phyloP scores from a whole-genome alignment of 2,113 vertebrate genomes.

The Promerops cafer region DNA sequence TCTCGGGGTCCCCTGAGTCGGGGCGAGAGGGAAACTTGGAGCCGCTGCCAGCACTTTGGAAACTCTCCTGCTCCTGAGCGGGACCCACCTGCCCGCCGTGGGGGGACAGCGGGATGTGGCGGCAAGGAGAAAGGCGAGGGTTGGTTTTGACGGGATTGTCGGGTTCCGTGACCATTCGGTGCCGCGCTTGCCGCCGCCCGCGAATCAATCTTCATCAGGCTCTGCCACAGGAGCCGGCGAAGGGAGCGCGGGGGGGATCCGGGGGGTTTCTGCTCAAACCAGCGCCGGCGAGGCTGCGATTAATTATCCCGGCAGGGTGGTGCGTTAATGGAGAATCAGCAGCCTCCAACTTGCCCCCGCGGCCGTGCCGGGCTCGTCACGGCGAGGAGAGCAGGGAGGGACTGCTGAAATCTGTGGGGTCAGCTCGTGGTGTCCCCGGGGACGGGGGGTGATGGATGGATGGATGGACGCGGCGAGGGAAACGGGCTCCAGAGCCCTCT shows the following conservation, averaged over 20 bases:
- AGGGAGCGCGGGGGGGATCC: background rate
- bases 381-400: background rate
- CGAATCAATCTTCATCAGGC: conserved; percentile 9
- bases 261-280: background rate
- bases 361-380: background rate
- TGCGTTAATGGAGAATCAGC: background rate
- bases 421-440: background rate
- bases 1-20: background rate
- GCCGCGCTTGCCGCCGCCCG: background rate
- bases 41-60: background rate
- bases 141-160: background rate
- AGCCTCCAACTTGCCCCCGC: background rate
- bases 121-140: background rate
- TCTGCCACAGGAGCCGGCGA: background rate
- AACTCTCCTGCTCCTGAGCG: background rate
- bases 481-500: background rate
- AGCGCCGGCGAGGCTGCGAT: background rate
- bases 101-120: background rate
- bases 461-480: background rate
- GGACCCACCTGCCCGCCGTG: background rate
- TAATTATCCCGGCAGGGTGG: background rate
- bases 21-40: conserved; percentile 17
- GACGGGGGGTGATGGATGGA: background rate
- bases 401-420: background rate
- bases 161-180: background rate